Evolutionary conservation across 2,888 invertebrate genomes (phyloP).

Genomic region (Tanypteryx hageni): DNA sequence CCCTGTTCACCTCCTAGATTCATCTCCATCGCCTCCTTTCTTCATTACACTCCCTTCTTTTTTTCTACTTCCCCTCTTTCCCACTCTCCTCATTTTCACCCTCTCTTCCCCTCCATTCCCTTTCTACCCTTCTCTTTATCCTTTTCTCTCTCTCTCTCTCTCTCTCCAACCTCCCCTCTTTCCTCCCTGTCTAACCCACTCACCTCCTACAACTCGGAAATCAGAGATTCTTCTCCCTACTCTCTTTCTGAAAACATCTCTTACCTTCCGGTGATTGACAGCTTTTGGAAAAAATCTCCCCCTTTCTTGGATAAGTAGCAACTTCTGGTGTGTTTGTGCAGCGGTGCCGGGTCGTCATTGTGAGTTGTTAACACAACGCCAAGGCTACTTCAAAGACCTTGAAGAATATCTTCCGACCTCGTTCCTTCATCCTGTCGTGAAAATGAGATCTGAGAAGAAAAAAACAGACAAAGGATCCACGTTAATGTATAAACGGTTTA

Average conservation of each 20-base stretch:
- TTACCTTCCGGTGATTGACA: slow-evolving; percentile 24
- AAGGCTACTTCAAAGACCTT: neutral
- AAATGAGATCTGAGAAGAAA: neutral
- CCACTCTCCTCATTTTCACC: neutral
- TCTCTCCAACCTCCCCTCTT: neutral
- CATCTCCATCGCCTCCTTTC: neutral
- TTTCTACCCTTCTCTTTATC: neutral
- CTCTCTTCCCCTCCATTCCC: neutral
- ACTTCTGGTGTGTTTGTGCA: neutral
- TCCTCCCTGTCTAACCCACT: neutral
- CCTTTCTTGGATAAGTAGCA: no score
- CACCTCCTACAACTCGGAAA: neutral
- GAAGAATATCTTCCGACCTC: neutral
- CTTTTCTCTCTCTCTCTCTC: neutral
- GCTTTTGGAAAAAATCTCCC: neutral
- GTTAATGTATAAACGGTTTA: neutral
- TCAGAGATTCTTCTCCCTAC: neutral
- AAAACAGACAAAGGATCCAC: neutral
- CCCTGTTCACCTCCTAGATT: neutral
- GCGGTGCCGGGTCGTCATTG: neutral
- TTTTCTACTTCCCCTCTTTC: neutral
- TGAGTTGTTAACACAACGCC: neutral
- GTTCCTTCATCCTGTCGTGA: neutral
- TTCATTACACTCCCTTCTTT: neutral
- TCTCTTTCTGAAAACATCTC: neutral